Base-by-base conservation (phyloP, 1,140 invertebrate species). In the Heliconius eleuchia region DNA sequence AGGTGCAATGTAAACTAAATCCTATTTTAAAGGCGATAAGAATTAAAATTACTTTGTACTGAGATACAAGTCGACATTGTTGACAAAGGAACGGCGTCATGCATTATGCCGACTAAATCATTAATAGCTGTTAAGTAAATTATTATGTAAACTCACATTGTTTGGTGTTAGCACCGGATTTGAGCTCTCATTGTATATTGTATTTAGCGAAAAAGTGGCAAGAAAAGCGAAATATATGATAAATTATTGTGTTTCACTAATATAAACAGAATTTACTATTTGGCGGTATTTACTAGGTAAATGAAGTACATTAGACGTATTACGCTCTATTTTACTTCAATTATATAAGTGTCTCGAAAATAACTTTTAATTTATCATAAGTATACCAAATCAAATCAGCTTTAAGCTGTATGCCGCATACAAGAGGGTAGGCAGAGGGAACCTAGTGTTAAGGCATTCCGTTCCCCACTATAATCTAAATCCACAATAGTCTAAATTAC, bases 51-150 rank as follows among this genome's bases (percentile, higher is more conserved):
- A 13, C 30, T 8, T 70, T 71, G 74, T 30, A 71, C n/a, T 19
- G 23, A 2, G 37, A 39, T 23, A 46, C 27, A 77, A 77, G 76
- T 78, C 71, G 71, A 73, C 71, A 52, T 57, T 78, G 77, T 78
- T 74, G 77, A 78, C 77, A 73, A 78, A 78, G 71, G 50, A 57
- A 72, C 70, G 66, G 57, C 78, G 78, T 79, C 78, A 79, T 76
- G 74, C 78, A 75, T 76, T 76, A 75, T 71, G 46, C 70, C 78
- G 66, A 39, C 74, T 79, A 79, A 79, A 79, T 76, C 74, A 72
- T 79, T 79, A 79, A 79, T 72, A 71, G 74, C 73, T 75, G 78
- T 79, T 79, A 72, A 76, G 74, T 79, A 79, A 78, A 79, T 79
- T 75, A 79, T 79, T 79, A 79, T 72, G 74, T 78, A 78, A 78